Percentiles rank a stretch among this genome's conserved stretches.
These are phyloP conservation scores for Caracal caracal DNA, from an alignment of 2,113 vertebrate genomes.

Conservation along the genomic window DNA sequence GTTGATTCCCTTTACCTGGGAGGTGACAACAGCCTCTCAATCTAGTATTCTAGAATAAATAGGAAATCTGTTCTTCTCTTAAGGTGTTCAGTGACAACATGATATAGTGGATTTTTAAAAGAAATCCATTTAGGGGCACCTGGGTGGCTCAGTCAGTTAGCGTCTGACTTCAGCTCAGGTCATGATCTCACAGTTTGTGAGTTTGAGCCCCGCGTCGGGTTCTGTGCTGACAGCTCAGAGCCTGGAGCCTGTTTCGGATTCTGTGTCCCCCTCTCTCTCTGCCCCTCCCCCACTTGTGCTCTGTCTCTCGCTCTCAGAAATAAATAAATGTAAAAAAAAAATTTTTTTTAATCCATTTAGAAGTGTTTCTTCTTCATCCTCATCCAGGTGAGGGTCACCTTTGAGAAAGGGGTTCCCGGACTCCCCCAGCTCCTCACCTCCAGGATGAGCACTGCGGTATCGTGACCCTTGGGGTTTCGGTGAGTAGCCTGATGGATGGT, in stretches of 20 bases:
- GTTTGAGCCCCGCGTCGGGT: too few relatives aligned
- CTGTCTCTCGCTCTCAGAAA: too few relatives aligned
- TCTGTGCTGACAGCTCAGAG: too few relatives aligned
- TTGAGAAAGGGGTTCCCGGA: slow-evolving; percentile 76
- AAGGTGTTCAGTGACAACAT: neutral
- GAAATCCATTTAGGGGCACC: neutral
- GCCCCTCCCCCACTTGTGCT: too few relatives aligned
- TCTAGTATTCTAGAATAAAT: neutral
- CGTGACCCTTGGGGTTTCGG: slow-evolving; percentile 89
- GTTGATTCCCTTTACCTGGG: neutral
- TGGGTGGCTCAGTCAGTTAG: too few relatives aligned
- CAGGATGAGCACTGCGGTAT: slow-evolving; percentile 86
- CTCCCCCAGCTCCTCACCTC: slow-evolving; percentile 70
- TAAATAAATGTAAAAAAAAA: too few relatives aligned
- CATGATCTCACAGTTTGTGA: too few relatives aligned
- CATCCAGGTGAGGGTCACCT: slow-evolving; percentile 81
- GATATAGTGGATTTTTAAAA: neutral
- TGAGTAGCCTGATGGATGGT: slow-evolving; percentile 76
- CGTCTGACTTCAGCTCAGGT: too few relatives aligned
- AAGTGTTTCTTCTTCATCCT: neutral
- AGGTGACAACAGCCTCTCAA: neutral
- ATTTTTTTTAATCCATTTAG: neutral
- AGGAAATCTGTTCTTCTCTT: neutral
- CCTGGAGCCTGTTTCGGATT: too few relatives aligned
- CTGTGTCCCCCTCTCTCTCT: too few relatives aligned